These are phyloP conservation scores for Hydrophis major DNA, from an alignment of 2,797 vertebrate genomes.

Conservation along the genomic window DNA sequence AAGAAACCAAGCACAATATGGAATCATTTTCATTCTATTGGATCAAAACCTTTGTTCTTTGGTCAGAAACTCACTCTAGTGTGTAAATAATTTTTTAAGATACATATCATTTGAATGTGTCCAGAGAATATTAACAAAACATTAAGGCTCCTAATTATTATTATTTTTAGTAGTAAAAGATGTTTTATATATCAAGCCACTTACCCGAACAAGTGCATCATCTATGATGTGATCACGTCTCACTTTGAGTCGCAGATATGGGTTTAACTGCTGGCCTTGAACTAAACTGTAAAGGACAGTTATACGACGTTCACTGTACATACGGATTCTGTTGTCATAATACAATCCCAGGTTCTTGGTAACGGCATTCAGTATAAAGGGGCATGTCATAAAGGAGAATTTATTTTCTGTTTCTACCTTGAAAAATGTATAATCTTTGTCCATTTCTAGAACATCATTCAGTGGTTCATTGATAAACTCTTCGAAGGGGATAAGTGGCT, in stretches of 20 bases:
- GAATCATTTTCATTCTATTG: neutral
- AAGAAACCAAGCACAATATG: neutral
- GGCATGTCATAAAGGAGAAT: constrained; percentile 98
- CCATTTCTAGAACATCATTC: constrained; percentile 98
- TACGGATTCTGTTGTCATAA: constrained; percentile 97
- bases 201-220: constrained; percentile 95
- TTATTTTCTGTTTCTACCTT: constrained; percentile 98
- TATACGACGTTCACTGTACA: constrained; percentile 98
- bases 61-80: neutral
- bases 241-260: constrained; percentile 94
- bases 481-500: constrained; percentile 91
- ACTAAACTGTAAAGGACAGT: constrained; percentile 97
- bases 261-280: constrained; percentile 95
- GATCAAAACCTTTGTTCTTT: neutral
- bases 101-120: constrained; percentile 3
- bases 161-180: neutral
- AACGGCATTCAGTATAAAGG: constrained; percentile 93
- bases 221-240: constrained; percentile 97
- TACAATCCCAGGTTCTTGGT: constrained; percentile 97
- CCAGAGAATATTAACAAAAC: too few relatives aligned
- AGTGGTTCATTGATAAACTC: constrained; percentile 97
- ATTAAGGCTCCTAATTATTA: neutral
- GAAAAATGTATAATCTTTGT: constrained; percentile 99
- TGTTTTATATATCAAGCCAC: constrained; percentile 53
- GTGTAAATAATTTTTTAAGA: neutral